These are phyloP conservation scores for Entomobrya multifasciata DNA, from an alignment of 2,888 invertebrate genomes.

Conservation along the genomic window DNA sequence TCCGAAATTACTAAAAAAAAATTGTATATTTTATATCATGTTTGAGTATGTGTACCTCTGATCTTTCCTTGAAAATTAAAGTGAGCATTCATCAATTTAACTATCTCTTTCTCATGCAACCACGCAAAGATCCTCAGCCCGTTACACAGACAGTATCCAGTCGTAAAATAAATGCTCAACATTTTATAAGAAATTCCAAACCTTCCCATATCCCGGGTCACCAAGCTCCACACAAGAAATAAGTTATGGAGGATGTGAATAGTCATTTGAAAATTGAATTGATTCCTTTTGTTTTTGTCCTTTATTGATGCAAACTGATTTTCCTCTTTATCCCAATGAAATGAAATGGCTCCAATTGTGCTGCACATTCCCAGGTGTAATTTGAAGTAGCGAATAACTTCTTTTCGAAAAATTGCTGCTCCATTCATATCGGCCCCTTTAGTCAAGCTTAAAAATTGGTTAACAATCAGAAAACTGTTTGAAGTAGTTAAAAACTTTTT, in stretches of 20 bases:
- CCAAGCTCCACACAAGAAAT: slow-evolving; percentile 55
- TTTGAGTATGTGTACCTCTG: slow-evolving; percentile 7
- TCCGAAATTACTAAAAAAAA: too few relatives aligned
- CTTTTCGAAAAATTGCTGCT: slow-evolving; percentile 29
- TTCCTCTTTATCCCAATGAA: slow-evolving; percentile 45
- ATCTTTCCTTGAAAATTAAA: slow-evolving; percentile 46
- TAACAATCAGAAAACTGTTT: neutral
- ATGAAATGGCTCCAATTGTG: slow-evolving; percentile 38
- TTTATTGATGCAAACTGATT: slow-evolving; percentile 18
- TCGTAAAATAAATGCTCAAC: slow-evolving; percentile 62
- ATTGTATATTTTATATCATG: neutral
- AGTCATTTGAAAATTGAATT: slow-evolving; percentile 52
- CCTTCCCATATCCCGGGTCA: slow-evolving; percentile 22
- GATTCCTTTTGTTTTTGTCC: slow-evolving; percentile 4
- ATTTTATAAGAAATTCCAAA: slow-evolving; percentile 65
- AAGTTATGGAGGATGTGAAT: slow-evolving; percentile 62
- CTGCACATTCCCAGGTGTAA: slow-evolving; percentile 55
- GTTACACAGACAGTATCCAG: slow-evolving; percentile 63
- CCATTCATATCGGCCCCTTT: neutral
- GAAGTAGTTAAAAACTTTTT: neutral
- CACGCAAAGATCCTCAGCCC: slow-evolving; percentile 54
- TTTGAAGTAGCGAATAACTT: slow-evolving; percentile 55
- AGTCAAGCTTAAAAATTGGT: neutral
- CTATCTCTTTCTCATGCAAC: slow-evolving; percentile 55
- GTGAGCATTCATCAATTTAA: slow-evolving; percentile 63